phyloP scores from a whole-genome alignment of 2,797 vertebrate genomes.

The Discoglossus pictus region DNA sequence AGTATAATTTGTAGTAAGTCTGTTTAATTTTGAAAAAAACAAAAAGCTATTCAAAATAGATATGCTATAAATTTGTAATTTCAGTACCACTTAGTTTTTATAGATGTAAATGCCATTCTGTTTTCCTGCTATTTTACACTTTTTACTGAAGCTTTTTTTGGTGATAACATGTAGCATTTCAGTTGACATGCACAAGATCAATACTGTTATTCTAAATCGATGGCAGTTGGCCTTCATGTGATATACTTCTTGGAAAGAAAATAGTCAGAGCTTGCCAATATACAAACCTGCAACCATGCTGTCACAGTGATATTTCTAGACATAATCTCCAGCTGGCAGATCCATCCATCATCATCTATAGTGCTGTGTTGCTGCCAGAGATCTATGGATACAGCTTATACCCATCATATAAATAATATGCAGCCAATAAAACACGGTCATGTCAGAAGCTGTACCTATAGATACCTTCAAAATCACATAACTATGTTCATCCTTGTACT shows the following conservation, averaged over 20 bases:
- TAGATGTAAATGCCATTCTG: too few relatives aligned
- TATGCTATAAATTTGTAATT: too few relatives aligned
- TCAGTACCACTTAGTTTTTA: too few relatives aligned
- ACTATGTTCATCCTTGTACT: too few relatives aligned
- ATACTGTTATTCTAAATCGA: slow-evolving; percentile 3
- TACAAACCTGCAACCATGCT: slow-evolving; percentile 2
- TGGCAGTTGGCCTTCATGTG: slow-evolving; percentile 19
- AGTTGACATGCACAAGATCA: slow-evolving; percentile 26
- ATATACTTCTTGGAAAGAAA: slow-evolving; percentile 20
- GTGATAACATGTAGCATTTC: slow-evolving; percentile 4
- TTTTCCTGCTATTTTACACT: too few relatives aligned
- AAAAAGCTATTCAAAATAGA: too few relatives aligned
- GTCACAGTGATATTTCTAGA: slow-evolving; percentile 23
- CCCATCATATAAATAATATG: neutral
- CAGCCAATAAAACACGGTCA: too few relatives aligned
- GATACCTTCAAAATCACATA: too few relatives aligned
- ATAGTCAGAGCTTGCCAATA: slow-evolving; percentile 8
- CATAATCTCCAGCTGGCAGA: slow-evolving; percentile 33
- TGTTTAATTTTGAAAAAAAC: too few relatives aligned
- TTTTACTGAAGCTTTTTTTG: too few relatives aligned
- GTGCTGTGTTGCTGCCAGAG: neutral
- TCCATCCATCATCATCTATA: slow-evolving; percentile 29
- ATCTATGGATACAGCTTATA: slow-evolving; percentile 22
- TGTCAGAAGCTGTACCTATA: too few relatives aligned
- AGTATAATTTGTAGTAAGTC: too few relatives aligned